Evolutionary conservation across 1,140 invertebrate species (phyloP).

Genomic region (Parapsyche elsis): DNA sequence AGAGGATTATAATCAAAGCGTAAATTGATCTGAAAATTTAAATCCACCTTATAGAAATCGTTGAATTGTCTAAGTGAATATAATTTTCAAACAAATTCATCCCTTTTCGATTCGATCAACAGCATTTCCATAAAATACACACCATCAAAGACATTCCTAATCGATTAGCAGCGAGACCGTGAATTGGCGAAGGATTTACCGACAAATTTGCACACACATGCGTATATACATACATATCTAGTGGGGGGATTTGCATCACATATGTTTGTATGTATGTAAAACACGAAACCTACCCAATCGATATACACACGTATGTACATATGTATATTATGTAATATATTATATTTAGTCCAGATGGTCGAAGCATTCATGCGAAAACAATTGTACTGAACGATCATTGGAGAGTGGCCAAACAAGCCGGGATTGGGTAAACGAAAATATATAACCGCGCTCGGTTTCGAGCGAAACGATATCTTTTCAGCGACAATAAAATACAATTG

Average conservation of each 20-base stretch:
- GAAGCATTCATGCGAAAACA: constrained; percentile 44
- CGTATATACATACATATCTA: neutral
- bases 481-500: neutral
- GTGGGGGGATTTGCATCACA: neutral
- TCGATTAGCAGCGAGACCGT: neutral
- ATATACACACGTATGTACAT: neutral
- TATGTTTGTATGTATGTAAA: neutral
- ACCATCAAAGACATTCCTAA: constrained; percentile 1
- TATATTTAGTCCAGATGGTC: constrained; percentile 39
- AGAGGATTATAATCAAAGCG: too few species aligned
- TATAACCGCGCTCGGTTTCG: neutral
- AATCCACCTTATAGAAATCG: too few species aligned
- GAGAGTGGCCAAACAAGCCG: constrained; percentile 33
- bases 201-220: neutral
- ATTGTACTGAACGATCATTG: constrained; percentile 46
- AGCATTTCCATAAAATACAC: neutral
- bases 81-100: neutral
- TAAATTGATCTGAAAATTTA: too few species aligned
- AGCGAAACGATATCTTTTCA: neutral
- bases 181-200: neutral
- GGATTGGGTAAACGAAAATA: constrained; percentile 34
- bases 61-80: neutral
- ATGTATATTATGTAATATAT: constrained; percentile 13
- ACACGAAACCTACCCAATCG: neutral
- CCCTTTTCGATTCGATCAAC: neutral